These are phyloP conservation scores for Neria commutata DNA, from an alignment of 2,888 invertebrate species.

Conservation along the genomic window DNA sequence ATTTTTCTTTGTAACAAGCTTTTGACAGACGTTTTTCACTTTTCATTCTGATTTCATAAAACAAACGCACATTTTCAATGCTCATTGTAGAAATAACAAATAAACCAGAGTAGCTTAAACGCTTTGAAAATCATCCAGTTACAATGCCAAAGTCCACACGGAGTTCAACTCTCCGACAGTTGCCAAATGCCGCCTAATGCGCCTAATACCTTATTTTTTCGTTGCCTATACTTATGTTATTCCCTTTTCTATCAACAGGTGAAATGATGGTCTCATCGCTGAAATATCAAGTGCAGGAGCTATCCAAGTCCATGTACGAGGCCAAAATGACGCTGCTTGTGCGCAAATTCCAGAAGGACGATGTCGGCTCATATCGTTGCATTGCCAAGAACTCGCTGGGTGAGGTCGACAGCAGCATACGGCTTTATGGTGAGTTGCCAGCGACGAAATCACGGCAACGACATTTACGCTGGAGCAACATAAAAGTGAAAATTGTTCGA, in stretches of 20 bases:
- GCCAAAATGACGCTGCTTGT: constrained; percentile 82
- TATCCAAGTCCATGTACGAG: constrained; percentile 77
- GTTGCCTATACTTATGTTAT: neutral
- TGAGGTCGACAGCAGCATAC: constrained; percentile 85
- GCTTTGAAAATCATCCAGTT: too few species aligned
- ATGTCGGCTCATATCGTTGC: constrained; percentile 84
- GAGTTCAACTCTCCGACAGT: too few species aligned
- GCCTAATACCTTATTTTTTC: neutral
- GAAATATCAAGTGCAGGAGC: constrained; percentile 78
- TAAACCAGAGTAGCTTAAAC: too few species aligned
- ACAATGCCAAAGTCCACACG: too few species aligned
- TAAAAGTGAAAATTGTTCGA: neutral
- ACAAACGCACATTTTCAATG: too few species aligned
- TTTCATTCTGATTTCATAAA: too few species aligned
- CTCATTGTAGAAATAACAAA: too few species aligned
- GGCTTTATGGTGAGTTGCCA: constrained; percentile 82
- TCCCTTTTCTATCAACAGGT: constrained; percentile 63
- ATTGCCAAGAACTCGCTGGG: constrained; percentile 87
- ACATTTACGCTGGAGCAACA: neutral
- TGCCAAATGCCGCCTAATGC: too few species aligned
- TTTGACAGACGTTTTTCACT: too few species aligned
- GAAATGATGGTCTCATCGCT: constrained; percentile 83
- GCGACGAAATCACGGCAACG: neutral
- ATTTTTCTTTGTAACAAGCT: too few species aligned
- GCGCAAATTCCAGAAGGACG: constrained; percentile 72